Base-by-base conservation (phyloP, 2,888 invertebrate species). In the Agrilus mali region DNA sequence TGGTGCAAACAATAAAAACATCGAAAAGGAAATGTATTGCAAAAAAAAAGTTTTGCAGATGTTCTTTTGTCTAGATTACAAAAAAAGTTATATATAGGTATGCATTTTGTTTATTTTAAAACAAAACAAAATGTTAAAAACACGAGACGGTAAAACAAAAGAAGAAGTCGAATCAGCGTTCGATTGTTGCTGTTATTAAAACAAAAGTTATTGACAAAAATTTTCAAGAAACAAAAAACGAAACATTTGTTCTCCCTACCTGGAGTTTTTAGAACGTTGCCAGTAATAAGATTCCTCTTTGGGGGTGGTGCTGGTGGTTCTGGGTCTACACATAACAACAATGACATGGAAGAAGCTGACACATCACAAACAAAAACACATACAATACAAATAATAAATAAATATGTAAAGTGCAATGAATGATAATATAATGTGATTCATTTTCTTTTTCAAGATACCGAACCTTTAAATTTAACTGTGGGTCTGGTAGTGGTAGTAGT, bases 381-480 rank as follows among this genome's bases (percentile, higher is more conserved):
- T 32, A 41, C 33, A 33, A 32, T 17, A 15, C 39, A 40, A 42
- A 41, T 40, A 44, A 43, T 42, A 35, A 42, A 17, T 36, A 37
- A 33, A 39, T 35, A 41, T 34, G 38, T 40, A 41, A 36, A 38
- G 50, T 51, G 50, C 49, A 43, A 36, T 39, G 36, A 48, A 47
- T 39, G 33, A 22, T n/a, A 44, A 38, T 41, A 40, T 40, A 46
- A 43, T 45, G 44, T 51, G 50, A 27, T 27, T 47, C 46, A 40
- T 45, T 49, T 49, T 32, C 17, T 33, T 38, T 41, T 14, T 42
- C 43, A 46, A 43, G 44, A 63, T 63, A 63, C 63, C 59, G 60
- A 77, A 84, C 84, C 80, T 82, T 82, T 75, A 63, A 80, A 80
- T 63, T 78, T 80, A 67, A 83, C 82, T 54, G 80, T 77, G 57